A percentile compares a stretch with the other conserved stretches of the same genome.
These are phyloP conservation scores for Drosophila fulvimacula DNA, from an alignment of 2,888 invertebrate genomes.

Conservation along the genomic window DNA sequence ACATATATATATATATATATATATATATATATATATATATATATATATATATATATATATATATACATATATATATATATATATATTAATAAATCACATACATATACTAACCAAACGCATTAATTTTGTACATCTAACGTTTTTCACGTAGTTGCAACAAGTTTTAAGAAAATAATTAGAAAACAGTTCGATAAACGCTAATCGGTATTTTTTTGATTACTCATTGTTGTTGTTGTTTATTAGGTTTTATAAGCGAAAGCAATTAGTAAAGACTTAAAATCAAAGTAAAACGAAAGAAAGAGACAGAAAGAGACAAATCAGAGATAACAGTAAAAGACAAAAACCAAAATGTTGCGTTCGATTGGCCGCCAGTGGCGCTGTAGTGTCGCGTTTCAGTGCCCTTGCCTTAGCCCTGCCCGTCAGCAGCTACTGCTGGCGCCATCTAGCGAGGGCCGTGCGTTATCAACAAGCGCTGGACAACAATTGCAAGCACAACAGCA, in stretches of 20 bases:
- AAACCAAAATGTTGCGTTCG: constrained; percentile 82
- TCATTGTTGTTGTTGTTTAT: constrained; percentile 83
- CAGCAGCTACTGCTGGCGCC: constrained; percentile 55
- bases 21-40: constrained; percentile 2
- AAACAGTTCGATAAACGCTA: constrained; percentile 60
- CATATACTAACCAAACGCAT: constrained; percentile 4
- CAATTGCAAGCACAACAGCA: constrained; percentile 64
- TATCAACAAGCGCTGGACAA: constrained; percentile 70
- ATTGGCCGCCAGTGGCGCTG: constrained; percentile 80
- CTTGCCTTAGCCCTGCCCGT: constrained; percentile 44
- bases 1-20: constrained; percentile 13
- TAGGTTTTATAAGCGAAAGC: constrained; percentile 71
- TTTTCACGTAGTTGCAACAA: constrained; percentile 48
- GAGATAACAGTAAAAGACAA: constrained; percentile 34
- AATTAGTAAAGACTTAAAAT: constrained; percentile 21
- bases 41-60: too few relatives aligned
- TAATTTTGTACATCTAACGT: constrained; percentile 46
- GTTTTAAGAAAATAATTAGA: constrained; percentile 20
- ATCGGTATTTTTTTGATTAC: constrained; percentile 78
- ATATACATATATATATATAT: constrained; percentile 2
- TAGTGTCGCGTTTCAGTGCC: constrained; percentile 75
- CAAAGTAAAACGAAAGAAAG: not conserved
- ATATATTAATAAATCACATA: constrained; percentile 6
- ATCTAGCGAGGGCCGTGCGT: constrained; percentile 48
- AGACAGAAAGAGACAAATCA: not conserved